Evolutionary conservation across 1,140 invertebrate species (phyloP).

Genomic region (Drosophila ohnishii): DNA sequence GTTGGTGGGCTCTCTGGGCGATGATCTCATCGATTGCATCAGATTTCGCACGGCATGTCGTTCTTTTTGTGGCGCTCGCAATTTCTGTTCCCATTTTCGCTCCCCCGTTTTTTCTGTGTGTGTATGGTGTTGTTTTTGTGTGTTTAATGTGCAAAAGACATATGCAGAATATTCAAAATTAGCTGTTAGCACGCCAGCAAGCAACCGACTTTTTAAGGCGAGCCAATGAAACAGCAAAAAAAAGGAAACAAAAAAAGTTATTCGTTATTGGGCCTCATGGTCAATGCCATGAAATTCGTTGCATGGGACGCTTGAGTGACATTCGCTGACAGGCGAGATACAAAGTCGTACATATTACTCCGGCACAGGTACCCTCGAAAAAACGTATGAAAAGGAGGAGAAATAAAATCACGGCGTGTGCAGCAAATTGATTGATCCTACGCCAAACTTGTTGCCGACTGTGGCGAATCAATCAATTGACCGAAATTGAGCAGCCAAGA

Average conservation of each 20-base stretch:
- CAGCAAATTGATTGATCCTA: conserved; percentile 70
- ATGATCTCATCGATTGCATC: conserved; percentile 81
- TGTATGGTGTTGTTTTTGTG: conserved; percentile 10
- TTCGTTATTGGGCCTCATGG: conserved; percentile 42
- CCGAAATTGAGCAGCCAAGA: conserved; percentile 20
- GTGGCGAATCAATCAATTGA: conserved; percentile 71
- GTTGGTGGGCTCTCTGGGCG: conserved; percentile 39
- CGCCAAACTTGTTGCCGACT: conserved; percentile 42
- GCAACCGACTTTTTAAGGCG: conserved; percentile 59
- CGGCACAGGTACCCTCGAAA: conserved; percentile 32
- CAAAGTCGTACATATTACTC: conserved; percentile 19
- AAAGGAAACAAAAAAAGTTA: conserved; percentile 22
- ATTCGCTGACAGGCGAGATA: conserved; percentile 44
- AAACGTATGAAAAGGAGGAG: background rate
- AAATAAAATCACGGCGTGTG: conserved; percentile 39
- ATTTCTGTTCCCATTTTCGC: conserved; percentile 52
- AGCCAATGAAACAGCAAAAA: conserved; percentile 22
- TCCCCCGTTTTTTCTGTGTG: conserved; percentile 21
- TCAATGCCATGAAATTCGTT: conserved; percentile 63
- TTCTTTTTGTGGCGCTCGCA: conserved; percentile 63
- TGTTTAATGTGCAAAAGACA: conserved; percentile 57
- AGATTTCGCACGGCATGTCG: conserved; percentile 77
- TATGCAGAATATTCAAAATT: conserved; percentile 76
- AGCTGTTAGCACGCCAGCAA: conserved; percentile 64
- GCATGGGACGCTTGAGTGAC: conserved; percentile 51